Percentiles rank a stretch among this genome's conserved stretches.
phyloP scores from a whole-genome alignment of 2,113 vertebrate species.

The Anolis carolinensis region DNA sequence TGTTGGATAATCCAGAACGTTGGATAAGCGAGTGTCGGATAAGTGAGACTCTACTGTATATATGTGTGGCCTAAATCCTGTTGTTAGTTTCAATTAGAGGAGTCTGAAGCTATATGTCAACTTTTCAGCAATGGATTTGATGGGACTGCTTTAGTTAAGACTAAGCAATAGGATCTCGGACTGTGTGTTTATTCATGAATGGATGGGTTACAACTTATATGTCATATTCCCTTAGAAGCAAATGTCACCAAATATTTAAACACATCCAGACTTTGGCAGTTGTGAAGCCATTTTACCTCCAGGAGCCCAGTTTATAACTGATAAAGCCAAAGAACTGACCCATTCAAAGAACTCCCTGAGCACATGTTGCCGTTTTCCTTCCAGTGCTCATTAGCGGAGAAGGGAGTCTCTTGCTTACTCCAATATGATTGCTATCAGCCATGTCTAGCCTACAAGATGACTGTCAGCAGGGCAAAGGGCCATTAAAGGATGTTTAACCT shows the following conservation, averaged over 20 bases:
- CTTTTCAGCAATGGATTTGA: too few species aligned
- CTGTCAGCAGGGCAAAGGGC: conserved; percentile 5
- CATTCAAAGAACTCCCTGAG: neutral
- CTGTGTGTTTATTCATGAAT: too few species aligned
- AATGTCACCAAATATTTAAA: too few species aligned
- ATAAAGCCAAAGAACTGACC: neutral
- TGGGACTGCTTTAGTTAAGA: too few species aligned
- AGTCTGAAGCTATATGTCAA: too few species aligned
- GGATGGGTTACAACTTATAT: neutral
- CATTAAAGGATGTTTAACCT: conserved; percentile 24
- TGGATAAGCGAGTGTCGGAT: too few species aligned
- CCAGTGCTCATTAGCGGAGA: neutral
- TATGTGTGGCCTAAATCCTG: too few species aligned
- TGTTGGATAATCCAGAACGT: too few species aligned
- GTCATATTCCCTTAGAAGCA: too few species aligned
- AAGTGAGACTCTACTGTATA: too few species aligned
- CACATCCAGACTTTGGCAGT: neutral
- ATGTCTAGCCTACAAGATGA: neutral
- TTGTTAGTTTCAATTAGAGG: too few species aligned
- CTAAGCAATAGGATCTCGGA: too few species aligned
- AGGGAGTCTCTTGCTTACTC: neutral
- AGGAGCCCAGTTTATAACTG: neutral
- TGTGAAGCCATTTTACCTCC: neutral
- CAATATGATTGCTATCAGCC: neutral
- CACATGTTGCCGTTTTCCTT: neutral